Conservation (phyloP, 2,888 invertebrate species). For the Xestia c-nigrum region DNA sequence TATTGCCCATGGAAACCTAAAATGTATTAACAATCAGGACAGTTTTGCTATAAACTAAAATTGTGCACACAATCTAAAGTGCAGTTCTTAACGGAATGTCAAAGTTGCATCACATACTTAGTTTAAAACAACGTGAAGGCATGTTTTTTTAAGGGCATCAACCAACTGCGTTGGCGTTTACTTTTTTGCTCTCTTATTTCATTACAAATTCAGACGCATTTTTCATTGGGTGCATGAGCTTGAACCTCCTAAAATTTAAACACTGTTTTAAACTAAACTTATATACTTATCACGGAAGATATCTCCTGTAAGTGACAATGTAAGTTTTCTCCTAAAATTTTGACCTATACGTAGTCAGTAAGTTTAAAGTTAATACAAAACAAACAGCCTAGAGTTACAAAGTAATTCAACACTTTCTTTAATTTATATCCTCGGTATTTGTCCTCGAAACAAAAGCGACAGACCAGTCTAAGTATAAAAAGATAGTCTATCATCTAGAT, state of each 20-base stretch:
- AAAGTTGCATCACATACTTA: conserved; percentile 41
- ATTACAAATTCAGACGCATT: neutral
- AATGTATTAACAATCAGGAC: neutral
- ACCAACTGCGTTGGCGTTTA: conserved; percentile 1
- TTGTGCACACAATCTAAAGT: conserved; percentile 16
- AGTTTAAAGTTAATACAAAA: neutral
- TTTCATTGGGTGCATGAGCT: neutral
- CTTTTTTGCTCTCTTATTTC: conserved; percentile 20
- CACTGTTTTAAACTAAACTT: too few species aligned
- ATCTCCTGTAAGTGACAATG: too few species aligned
- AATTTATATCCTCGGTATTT: neutral
- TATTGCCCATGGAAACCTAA: neutral
- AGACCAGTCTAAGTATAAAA: neutral
- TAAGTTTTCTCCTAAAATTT: neutral
- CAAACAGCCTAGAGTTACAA: neutral
- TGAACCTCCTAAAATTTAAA: neutral
- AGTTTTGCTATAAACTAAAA: conserved; percentile 7
- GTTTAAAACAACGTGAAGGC: neutral
- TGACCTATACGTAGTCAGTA: neutral
- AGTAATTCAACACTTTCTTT: neutral
- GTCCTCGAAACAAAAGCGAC: neutral
- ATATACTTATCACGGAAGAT: too few species aligned
- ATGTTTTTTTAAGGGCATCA: neutral
- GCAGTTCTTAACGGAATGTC: conserved; percentile 39
- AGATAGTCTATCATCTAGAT: neutral